Conservation (phyloP, 1,140 invertebrate genomes). For the Cepaea nemoralis region DNA sequence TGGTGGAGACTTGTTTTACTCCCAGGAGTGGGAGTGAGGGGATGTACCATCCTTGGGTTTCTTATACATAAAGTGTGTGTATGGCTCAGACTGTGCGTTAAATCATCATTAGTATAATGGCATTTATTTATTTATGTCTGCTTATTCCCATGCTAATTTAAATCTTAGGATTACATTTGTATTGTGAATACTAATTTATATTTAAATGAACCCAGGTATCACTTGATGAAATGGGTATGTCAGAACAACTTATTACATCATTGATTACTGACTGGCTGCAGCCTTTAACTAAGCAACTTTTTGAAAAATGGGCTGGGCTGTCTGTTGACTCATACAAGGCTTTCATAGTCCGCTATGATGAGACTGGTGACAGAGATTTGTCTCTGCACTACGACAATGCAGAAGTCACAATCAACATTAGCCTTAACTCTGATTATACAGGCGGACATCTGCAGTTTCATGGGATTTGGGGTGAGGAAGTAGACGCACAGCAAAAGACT, state of each 20-base stretch:
- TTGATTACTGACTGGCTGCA: constrained; percentile 67
- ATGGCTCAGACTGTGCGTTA: too few species aligned
- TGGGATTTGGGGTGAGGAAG: constrained; percentile 50
- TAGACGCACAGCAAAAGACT: constrained; percentile 23
- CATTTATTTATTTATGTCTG: too few species aligned
- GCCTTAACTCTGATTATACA: constrained; percentile 62
- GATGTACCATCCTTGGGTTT: too few species aligned
- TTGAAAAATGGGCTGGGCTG: constrained; percentile 66
- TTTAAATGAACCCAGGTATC: constrained; percentile 68
- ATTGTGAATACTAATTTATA: constrained; percentile 1
- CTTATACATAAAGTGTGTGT: too few species aligned
- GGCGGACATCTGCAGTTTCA: constrained; percentile 72
- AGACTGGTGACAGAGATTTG: constrained; percentile 69
- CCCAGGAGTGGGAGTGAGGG: too few species aligned
- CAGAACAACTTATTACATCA: constrained; percentile 66
- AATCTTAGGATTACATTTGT: constrained; percentile 2
- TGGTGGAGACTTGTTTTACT: too few species aligned
- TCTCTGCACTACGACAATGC: constrained; percentile 73
- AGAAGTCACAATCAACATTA: constrained; percentile 73
- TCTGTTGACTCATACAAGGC: constrained; percentile 72
- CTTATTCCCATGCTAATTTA: too few species aligned
- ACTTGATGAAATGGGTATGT: constrained; percentile 71
- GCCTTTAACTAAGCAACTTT: constrained; percentile 66
- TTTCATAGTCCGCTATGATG: constrained; percentile 71
- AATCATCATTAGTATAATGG: too few species aligned